Evolutionary conservation across 2,888 invertebrate genomes (phyloP).

Genomic region (Stenichneumon culpator): DNA sequence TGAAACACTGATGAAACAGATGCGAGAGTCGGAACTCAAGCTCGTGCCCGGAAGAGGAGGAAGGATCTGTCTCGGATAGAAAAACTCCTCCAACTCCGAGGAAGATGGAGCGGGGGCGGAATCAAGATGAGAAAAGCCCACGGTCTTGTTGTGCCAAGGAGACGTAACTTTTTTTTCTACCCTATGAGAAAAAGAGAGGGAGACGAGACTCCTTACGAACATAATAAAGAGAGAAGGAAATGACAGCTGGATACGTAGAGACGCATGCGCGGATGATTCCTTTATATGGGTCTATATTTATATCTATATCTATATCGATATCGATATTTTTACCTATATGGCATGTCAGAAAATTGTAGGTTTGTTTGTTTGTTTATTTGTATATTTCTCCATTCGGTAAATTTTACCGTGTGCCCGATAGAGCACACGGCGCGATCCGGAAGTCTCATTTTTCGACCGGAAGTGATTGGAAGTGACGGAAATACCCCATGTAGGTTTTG

Average conservation of each 20-base stretch:
- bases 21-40: conserved; percentile 20
- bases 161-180: conserved; percentile 61
- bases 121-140: conserved; percentile 43
- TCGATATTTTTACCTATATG: too few relatives aligned
- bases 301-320: too few relatives aligned
- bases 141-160: conserved; percentile 70
- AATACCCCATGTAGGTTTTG: too few relatives aligned
- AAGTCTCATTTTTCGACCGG: not conserved
- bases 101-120: conserved; percentile 40
- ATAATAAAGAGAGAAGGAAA: conserved; percentile 29
- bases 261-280: conserved; percentile 56
- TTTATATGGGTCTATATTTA: conserved; percentile 1
- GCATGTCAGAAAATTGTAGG: too few relatives aligned
- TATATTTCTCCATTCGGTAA: too few relatives aligned
- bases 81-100: conserved; percentile 32
- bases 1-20: conserved; percentile 30
- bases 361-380: too few relatives aligned
- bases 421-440: too few relatives aligned
- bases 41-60: not conserved
- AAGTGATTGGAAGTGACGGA: too few relatives aligned
- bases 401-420: too few relatives aligned
- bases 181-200: conserved; percentile 13
- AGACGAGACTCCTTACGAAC: conserved; percentile 17
- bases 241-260: conserved; percentile 20
- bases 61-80: conserved; percentile 7